Evolutionary conservation across 2,888 invertebrate genomes (phyloP).

Genomic region (Leptopilina myrica): DNA sequence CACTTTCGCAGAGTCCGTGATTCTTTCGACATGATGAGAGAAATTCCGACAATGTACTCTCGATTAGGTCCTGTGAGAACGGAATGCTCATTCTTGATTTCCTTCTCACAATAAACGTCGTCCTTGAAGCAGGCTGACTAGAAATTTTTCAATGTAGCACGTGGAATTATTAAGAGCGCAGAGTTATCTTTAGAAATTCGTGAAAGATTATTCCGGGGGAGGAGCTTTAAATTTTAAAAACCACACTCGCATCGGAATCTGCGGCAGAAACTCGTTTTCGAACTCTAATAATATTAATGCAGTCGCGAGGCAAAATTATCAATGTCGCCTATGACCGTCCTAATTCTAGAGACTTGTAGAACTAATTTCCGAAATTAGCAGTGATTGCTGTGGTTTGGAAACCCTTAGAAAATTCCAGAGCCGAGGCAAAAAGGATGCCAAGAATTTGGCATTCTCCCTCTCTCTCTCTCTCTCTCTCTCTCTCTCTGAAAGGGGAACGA

Average conservation of each 20-base stretch:
- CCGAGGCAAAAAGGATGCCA: conserved; percentile 3
- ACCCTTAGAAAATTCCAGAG: conserved; percentile 25
- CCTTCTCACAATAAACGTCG: not conserved
- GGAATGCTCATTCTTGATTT: not conserved
- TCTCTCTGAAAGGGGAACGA: not conserved
- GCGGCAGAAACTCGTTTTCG: too few relatives aligned
- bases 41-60: conserved; percentile 23
- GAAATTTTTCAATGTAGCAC: conserved; percentile 1
- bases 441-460: not conserved
- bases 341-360: not conserved
- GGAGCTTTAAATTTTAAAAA: conserved; percentile 12
- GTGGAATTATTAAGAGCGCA: not conserved
- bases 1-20: not conserved
- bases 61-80: conserved; percentile 7
- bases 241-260: not conserved
- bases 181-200: conserved; percentile 11
- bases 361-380: conserved; percentile 17
- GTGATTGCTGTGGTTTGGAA: conserved; percentile 11
- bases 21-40: conserved; percentile 15
- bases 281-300: too few relatives aligned
- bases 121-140: conserved; percentile 26
- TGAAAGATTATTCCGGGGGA: not conserved
- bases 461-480: not conserved
- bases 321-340: too few relatives aligned
- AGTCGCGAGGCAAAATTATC: too few relatives aligned